Evolutionary conservation across 2,888 invertebrate genomes (phyloP), one percentile per base, ranked within the genome.

Genomic region (Oxycera nigricornis): DNA sequence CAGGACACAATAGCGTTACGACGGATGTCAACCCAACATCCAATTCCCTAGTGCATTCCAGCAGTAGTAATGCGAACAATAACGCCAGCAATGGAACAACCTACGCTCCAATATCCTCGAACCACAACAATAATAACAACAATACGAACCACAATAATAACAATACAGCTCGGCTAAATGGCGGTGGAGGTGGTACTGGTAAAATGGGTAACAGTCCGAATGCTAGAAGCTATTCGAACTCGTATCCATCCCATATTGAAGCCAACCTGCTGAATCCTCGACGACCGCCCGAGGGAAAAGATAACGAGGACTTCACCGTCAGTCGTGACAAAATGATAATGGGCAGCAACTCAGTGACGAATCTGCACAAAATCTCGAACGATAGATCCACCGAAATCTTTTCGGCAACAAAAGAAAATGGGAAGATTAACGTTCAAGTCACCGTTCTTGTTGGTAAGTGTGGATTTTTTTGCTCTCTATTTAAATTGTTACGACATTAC

Each of bases 381-480:
- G 76, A 76, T 72, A 31, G 91, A 77, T 80, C 80, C 39, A 80
- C 81, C 50, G 80, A 78, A 62, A 76, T 78, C 77, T 84, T 85
- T 79, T 83, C 86, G 79, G 84, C 86, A 65, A 85, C 86, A 77
- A 87, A 87, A 80, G 89, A 92, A 87, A 94, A 94, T 88, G 94
- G 93, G 84, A 94, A 94, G 88, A 94, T 92, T 87, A 93, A 92
- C 89, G 93, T 93, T 85, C 93, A 92, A 88, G 93, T 94, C 84
- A 93, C 93, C 84, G 93, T 94, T 86, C 91, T 93, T 87, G 95
- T 94, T 80, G 86, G 86, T 85, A 78, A 85, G 86, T 85, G 75
- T 67, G 11, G 35, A 35, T 46, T 46, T 46, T 46, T 14, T 46
- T 46, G 17, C 14, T n/a, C n/a, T n/a, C n/a, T n/a, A n/a, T n/a